A percentile compares a stretch with the other conserved stretches of the same genome.
These are phyloP conservation scores for Chamaetylas fuelleborni DNA, from an alignment of 2,113 vertebrate genomes.

Conservation along the genomic window DNA sequence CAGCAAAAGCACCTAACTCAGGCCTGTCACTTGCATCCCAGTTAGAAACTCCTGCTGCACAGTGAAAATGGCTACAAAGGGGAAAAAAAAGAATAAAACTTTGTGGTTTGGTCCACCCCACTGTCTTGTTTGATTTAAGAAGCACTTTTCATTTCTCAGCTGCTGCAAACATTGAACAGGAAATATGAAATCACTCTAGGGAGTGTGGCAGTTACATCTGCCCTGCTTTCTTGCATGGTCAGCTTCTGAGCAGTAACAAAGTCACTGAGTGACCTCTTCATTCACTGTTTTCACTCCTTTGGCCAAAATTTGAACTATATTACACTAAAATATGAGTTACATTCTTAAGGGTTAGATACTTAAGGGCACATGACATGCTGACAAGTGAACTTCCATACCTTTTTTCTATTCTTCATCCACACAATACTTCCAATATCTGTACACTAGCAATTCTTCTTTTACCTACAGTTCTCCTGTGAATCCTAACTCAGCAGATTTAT, in stretches of 20 bases:
- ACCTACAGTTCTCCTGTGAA: not conserved
- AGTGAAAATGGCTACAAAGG: not conserved
- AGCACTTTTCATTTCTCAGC: not conserved
- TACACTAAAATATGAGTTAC: not conserved
- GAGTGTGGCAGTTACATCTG: not conserved
- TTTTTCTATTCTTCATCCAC: not conserved
- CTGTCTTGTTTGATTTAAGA: not conserved
- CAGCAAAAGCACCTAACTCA: not conserved
- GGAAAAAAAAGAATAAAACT: not conserved
- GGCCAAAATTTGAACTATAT: not conserved
- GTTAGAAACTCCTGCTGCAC: not conserved
- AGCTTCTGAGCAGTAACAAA: not conserved
- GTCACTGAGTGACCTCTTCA: not conserved
- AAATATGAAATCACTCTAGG: not conserved
- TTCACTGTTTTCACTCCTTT: not conserved
- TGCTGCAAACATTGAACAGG: not conserved
- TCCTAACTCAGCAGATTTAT: not conserved
- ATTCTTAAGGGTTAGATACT: not conserved
- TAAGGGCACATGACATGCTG: not conserved
- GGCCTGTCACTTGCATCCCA: not conserved
- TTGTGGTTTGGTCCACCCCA: not conserved
- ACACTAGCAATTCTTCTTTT: not conserved
- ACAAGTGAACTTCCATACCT: not conserved
- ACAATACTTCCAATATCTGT: not conserved
- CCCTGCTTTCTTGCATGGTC: not conserved